Base-by-base conservation (phyloP, 2,888 invertebrate genomes). In the Laspeyria flexula region DNA sequence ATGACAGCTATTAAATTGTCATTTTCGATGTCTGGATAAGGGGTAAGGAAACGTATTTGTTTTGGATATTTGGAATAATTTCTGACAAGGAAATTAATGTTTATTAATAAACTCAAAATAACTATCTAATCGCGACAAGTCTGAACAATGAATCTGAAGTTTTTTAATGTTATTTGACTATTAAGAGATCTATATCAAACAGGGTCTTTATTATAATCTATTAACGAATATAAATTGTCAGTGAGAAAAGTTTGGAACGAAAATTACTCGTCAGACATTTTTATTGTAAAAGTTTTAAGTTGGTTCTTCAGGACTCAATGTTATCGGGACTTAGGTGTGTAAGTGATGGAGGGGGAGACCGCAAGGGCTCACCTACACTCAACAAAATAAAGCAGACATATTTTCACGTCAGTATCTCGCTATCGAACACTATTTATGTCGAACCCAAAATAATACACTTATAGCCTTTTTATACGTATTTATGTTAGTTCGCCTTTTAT, bases 261-360 rank as follows among this genome's bases (percentile, higher is more conserved):
- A 54, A 60, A 63, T 48, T 65, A 18, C 47, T 39, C 15, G 23
- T 58, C 5, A 38, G 13, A 46, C 52, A 52, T 54, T 58, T 67
- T 65, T 65, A 65, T 60, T 63, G 45, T 42, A 29, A 55, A 64
- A 60, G 50, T 71, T 64, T 58, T 56, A 49, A 54, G 49, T 74
- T 63, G 42, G 51, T 43, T 58, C 46, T 63, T 68, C 59, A 58
- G 40, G 39, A 45, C 59, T 67, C 52, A 35, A 60, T 59, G 68
- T 67, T 64, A 13, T 48, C 48, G 59, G 43, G 47, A 47, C 59
- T 55, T 57, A 69, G 66, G 70, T 72, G 73, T 65, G 75, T 77
- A 68, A 72, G 68, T 72, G 62, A 63, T 61, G 62, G 52, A 58
- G 61, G 62, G 69, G 69, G 61, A 45, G 45, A 43, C 51, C 52